Evolutionary conservation across 1,140 invertebrate genomes (phyloP), one percentile per base, ranked within the genome.

Genomic region (Bilobella aurantiaca): DNA sequence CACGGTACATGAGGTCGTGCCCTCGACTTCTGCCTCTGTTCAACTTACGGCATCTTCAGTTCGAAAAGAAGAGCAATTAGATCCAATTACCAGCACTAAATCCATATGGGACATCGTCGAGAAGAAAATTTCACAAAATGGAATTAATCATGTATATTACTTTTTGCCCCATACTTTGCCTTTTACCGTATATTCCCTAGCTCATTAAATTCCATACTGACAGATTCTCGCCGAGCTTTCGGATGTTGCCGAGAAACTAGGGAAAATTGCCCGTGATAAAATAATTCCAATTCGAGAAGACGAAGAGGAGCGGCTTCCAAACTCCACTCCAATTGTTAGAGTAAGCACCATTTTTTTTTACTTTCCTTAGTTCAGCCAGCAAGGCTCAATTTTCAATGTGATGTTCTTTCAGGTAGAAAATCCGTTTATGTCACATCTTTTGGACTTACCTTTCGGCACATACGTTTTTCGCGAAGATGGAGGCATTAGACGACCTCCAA

Each of bases 381-480:
- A 5, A 31, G 34, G 28, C 14, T 37, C 21, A n/a, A 58, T 64
- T 34, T 64, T 21, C 27, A 1, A 1, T 1, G 0, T 64, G 2
- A 1, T n/a, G n/a, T 37, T 65, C 1, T 57, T 58, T 30, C n/a
- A 72, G 70, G 70, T 72, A n/a, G 70, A 72, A 23, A 69, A 63
- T 30, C 70, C 70, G 59, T 72, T 72, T 62, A 59, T 72, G 23
- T 72, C 70, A 1, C 70, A 72, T 58, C 58, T 72, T 21, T 46
- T 72, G 31, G 70, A 72, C 57, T 57, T 72, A 8, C 70, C 70
- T 14, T 72, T 72, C 61, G 70, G 70, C 8, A 72, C 67, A 0
- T 72, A 72, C 31, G 60, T 72, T 3, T 72, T 69, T 29, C 67
- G 65, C 29, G 70, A 72, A 34, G 65, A 42, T 12, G 70, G 70